Evolutionary conservation across 2,797 vertebrate genomes (phyloP).

Genomic region (Psittacula echo): DNA sequence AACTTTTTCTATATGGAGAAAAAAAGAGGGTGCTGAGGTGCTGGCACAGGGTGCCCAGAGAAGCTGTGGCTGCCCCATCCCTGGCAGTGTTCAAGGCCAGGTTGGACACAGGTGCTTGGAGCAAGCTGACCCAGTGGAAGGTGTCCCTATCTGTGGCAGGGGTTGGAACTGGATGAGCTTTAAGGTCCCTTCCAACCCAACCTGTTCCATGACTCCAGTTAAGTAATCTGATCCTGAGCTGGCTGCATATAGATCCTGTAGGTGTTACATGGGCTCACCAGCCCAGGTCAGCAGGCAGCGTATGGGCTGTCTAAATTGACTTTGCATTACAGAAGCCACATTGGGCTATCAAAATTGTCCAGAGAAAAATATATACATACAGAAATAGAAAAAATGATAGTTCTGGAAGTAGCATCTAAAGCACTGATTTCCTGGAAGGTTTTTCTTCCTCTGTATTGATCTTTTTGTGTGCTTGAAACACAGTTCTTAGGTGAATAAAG

Average conservation of each 20-base stretch:
- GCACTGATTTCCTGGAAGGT: neutral
- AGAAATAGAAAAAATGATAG: neutral
- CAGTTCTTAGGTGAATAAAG: neutral
- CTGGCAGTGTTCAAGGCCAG: neutral
- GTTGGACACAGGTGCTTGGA: neutral
- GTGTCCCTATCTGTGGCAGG: accelerated
- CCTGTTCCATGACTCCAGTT: neutral
- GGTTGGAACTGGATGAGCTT: neutral
- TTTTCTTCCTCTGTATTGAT: neutral
- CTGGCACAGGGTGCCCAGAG: neutral
- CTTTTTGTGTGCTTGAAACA: neutral
- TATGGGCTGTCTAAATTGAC: neutral
- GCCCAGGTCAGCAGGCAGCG: neutral
- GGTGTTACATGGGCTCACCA: neutral
- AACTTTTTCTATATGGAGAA: neutral
- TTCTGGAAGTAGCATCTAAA: neutral
- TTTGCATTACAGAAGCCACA: neutral
- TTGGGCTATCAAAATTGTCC: neutral
- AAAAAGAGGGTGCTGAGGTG: neutral
- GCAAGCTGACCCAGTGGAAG: neutral
- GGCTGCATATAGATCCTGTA: neutral
- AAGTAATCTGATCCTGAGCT: neutral
- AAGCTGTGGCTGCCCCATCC: neutral
- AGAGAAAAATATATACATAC: neutral
- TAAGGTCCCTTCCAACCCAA: neutral